phyloP scores from a whole-genome alignment of 1,140 invertebrate genomes.

The Drosophila paulistorum region DNA sequence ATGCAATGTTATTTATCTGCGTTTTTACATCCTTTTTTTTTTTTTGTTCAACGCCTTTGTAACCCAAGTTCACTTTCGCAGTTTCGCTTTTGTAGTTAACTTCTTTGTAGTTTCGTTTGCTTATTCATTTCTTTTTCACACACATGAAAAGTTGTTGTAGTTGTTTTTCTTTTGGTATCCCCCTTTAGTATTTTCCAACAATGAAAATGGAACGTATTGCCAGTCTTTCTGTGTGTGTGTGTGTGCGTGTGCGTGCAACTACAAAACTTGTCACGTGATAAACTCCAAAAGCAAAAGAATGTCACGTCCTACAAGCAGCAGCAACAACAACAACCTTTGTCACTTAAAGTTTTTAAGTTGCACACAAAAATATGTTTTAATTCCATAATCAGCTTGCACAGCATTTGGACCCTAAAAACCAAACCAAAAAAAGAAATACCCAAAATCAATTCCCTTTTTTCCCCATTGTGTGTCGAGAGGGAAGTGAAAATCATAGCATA shows the following conservation, averaged over 20 bases:
- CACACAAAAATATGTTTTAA: constrained; percentile 77
- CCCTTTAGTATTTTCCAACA: constrained; percentile 15
- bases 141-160: constrained; percentile 54
- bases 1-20: constrained; percentile 77
- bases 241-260: constrained; percentile 36
- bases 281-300: constrained; percentile 65
- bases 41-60: constrained; percentile 53
- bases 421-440: constrained; percentile 13
- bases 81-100: constrained; percentile 69
- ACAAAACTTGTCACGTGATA: constrained; percentile 70
- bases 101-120: constrained; percentile 73
- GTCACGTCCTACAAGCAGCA: constrained; percentile 56
- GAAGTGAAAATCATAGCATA: constrained; percentile 51
- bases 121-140: constrained; percentile 64
- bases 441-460: constrained; percentile 66
- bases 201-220: constrained; percentile 58
- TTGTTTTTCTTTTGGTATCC: constrained; percentile 3
- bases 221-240: constrained; percentile 7
- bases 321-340: constrained; percentile 65
- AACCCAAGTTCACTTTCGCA: constrained; percentile 73
- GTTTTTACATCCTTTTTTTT: constrained; percentile 24
- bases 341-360: constrained; percentile 78
- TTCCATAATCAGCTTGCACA: constrained; percentile 74
- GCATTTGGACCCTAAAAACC: constrained; percentile 38
- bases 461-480: neutral